These are phyloP conservation scores for Plagiodera versicolora DNA, from an alignment of 2,888 invertebrate species.

Conservation along the genomic window DNA sequence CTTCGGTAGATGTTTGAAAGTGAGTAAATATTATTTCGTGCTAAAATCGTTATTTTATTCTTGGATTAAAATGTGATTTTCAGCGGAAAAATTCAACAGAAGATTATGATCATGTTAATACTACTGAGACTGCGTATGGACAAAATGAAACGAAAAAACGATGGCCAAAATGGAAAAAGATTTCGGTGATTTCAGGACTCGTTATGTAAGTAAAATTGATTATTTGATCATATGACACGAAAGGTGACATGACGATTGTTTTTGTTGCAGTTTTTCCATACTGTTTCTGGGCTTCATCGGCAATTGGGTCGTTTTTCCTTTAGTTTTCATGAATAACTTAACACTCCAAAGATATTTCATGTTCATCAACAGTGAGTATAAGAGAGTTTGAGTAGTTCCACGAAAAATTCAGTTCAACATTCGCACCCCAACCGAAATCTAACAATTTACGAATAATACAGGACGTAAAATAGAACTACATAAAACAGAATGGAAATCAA, in stretches of 20 bases:
- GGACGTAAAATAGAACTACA: too few species aligned
- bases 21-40: neutral
- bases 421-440: too few species aligned
- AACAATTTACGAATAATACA: too few species aligned
- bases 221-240: too few species aligned
- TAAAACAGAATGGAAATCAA: too few species aligned
- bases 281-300: slow-evolving; percentile 57
- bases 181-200: slow-evolving; percentile 24
- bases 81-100: slow-evolving; percentile 12
- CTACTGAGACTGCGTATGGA: neutral
- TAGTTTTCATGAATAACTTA: slow-evolving; percentile 72
- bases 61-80: neutral
- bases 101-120: neutral
- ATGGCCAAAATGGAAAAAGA: slow-evolving; percentile 31
- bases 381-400: too few species aligned
- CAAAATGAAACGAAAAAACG: neutral
- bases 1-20: neutral
- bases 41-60: neutral
- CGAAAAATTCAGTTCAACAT: too few species aligned
- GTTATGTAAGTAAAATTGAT: slow-evolving; percentile 28
- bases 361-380: slow-evolving; percentile 73
- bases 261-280: slow-evolving; percentile 34
- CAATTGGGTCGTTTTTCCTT: slow-evolving; percentile 68
- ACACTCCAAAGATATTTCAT: slow-evolving; percentile 68
- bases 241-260: neutral